Evolutionary conservation across 2,888 invertebrate genomes (phyloP), one percentile per base, ranked within the genome.

Genomic region (Liposcelis brunnea): DNA sequence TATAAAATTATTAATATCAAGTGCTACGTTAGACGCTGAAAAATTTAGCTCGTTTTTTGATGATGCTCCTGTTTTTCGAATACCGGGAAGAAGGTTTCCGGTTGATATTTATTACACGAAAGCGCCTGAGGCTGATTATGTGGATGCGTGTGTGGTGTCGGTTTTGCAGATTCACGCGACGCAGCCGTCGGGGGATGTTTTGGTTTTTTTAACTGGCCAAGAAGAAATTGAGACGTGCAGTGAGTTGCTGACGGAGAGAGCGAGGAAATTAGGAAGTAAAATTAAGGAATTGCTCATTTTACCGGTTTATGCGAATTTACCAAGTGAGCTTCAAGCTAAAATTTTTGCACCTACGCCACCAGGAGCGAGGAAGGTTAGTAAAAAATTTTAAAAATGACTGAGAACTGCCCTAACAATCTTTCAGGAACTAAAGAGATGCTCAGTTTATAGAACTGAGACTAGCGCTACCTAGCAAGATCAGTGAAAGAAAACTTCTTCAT

Each of bases 51-150:
- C 77, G 55, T 99, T 98, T 63, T 98, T 98, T 66, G 97, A 98
- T 66, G 90, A 93, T 60, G 97, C 98, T 1, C 97, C 97, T 1
- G 90, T 97, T 54, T 97, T 95, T 62, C 72, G 90, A 47, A 97
- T 98, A 57, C 97, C 97, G 26, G 62, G 98, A n/a, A 69, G 94
- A 55, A 70, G 97, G 52, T 97, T 87, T 68, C 95, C 97, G 2
- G 98, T 99, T 0, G 90, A 98, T 61, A 93, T 98, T 56, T 98
- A 90, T 63, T 99, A 98, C 60, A 98, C 98, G 1, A 93, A 94
- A 69, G 95, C 97, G 0, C 98, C 98, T 0, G 98, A 98, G 67
- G 95, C 97, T 2, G 95, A 98, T 68, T 98, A 97, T 62, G 80
- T 98, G 42, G 95, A 98, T 63, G 97, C 97, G 0, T 83, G 90